Evolutionary conservation across 1,140 invertebrate species (phyloP), one percentile per base, ranked within the genome.

Genomic region (Leptonema lineaticorne): DNA sequence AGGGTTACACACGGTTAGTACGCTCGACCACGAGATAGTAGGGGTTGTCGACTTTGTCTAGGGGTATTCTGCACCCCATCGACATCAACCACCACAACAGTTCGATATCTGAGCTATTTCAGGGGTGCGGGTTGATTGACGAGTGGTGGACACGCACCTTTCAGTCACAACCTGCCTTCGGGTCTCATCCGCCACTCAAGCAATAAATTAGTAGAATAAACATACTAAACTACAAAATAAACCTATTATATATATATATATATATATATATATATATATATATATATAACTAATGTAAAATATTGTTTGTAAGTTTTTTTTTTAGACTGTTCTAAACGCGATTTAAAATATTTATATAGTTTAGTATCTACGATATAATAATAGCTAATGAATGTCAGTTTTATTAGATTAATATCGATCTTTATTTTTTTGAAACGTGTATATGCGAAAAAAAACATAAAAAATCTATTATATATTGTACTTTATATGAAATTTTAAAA

Each of bases 91-190:
- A 26, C 20, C 50, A 20, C 22, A 6, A 26, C 50, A 26, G 24
- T 53, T 53, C 50, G 50, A 53, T 53, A 53, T 53, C 50, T 53
- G 50, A 53, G 24, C 50, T 53, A 53, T 53, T 53, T 53, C 50
- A 53, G 50, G 50, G 50, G 50, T 53, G 50, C 50, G 18, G 50
- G 18, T 53, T 53, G 50, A 53, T 53, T 53, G 50, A 53, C 50
- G 50, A 53, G 50, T 53, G 20, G 20, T 26, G 50, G 50, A 53
- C 50, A 53, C 50, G 50, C 50, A 53, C 50, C 50, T 53, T 53
- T 53, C 50, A 53, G 50, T 53, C 50, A 53, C 20, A 53, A 53
- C 50, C 22, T 53, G 50, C 50, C 20, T 53, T 53, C 24, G 22
- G 24, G 50, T 53, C 50, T 53, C 50, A 26, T 53, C 24, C 22